Base-by-base conservation (phyloP, 2,888 invertebrate species). In the Podabrus alpinus region DNA sequence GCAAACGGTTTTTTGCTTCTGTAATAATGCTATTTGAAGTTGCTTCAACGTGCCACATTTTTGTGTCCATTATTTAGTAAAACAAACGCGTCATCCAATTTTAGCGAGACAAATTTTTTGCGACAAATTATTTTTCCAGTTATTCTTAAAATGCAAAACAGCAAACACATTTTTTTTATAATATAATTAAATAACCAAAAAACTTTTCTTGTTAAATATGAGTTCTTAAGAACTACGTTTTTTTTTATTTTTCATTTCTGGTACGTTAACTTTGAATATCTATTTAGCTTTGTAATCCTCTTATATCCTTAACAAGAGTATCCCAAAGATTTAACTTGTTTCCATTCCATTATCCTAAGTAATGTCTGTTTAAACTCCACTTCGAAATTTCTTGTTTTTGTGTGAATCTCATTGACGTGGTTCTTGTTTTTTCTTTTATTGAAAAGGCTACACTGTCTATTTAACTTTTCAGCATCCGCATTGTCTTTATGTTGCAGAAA, bases 1-100 rank as follows among this genome's bases (percentile, higher is more conserved):
- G 71, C 71, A 71, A 71, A 66, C 66, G 59, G 71, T 71, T 71
- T 66, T 61, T 71, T 66, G 71, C 66, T 21, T 66, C 64, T 66
- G 66, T 66, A 71, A 64, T 45, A 45, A 45, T 45, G 45, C 45
- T 45, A 45, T 45, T 45, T 45, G 45, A 45, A n/a, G 45, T 45
- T 45, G 45, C 45, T 45, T 45, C 45, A 45, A 45, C 45, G 45
- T 45, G 45, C 45, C 45, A 45, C 45, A 45, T 45, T 45, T 45
- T 45, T 45, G 45, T 45, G 45, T 45, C 45, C 45, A 45, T 45
- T 45, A 45, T 45, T 45, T 45, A 45, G 45, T 45, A 45, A 45
- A 45, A 45, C 45, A 45, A 45, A 45, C 45, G 45, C 45, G n/a
- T 45, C 45, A 45, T 45, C 45, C 45, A 45, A 45, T 45, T 45